Percentiles rank a stretch among this genome's conserved stretches.
Conservation (phyloP, 2,797 vertebrate genomes). For the Eulemur albifrons region DNA sequence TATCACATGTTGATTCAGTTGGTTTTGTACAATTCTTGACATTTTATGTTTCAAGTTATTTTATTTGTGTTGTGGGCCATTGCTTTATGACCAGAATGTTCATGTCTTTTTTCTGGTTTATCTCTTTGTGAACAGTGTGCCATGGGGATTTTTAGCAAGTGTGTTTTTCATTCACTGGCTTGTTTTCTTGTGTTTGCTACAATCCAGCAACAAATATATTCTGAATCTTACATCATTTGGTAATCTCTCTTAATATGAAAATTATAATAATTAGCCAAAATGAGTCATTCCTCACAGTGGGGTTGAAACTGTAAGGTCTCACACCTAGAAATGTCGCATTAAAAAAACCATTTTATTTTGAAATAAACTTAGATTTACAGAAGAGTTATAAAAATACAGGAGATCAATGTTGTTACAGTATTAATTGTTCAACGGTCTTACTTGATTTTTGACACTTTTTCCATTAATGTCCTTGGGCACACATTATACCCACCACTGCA, state of each 20-base stretch:
- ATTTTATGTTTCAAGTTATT: slow-evolving; percentile 32
- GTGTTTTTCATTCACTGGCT: slow-evolving; percentile 46
- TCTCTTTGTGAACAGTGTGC: slow-evolving; percentile 32
- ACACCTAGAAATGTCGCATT: slow-evolving; percentile 46
- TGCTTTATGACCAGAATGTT: slow-evolving; percentile 18
- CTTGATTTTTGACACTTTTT: slow-evolving; percentile 42
- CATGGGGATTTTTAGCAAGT: not conserved
- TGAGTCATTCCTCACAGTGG: slow-evolving; percentile 35
- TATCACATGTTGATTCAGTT: not conserved
- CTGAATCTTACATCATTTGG: slow-evolving; percentile 40
- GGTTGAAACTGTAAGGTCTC: slow-evolving; percentile 4
- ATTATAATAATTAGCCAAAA: slow-evolving; percentile 32
- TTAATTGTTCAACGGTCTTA: not conserved
- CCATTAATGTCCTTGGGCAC: slow-evolving; percentile 81
- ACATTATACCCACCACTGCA: slow-evolving; percentile 93
- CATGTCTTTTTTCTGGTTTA: not conserved
- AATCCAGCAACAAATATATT: not conserved
- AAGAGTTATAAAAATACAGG: not conserved
- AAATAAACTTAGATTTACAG: slow-evolving; percentile 50
- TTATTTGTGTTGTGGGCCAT: not conserved
- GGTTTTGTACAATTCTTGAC: slow-evolving; percentile 47
- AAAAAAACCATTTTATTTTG: slow-evolving; percentile 43
- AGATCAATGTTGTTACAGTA: not conserved
- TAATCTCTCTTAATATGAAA: slow-evolving; percentile 36
- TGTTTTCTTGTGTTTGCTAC: slow-evolving; percentile 36